These are phyloP conservation scores for Aplodontia rufa DNA, from an alignment of 2,113 vertebrate genomes.

Conservation along the genomic window DNA sequence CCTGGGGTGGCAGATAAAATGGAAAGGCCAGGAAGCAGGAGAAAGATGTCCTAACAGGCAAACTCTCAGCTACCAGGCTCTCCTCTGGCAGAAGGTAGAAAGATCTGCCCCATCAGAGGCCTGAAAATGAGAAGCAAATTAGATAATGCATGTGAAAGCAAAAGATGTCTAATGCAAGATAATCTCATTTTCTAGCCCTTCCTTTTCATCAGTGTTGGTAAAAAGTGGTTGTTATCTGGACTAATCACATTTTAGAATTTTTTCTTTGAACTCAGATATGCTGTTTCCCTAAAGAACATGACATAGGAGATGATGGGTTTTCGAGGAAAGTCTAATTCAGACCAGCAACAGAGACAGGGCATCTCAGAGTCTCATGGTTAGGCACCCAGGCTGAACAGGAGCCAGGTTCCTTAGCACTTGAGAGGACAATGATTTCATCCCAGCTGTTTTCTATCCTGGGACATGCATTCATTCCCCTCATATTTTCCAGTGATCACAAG, in stretches of 20 bases:
- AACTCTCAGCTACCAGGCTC: background rate
- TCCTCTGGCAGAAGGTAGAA: background rate
- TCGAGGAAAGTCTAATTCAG: background rate
- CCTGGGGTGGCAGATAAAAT: background rate
- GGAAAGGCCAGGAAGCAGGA: background rate
- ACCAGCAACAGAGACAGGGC: background rate
- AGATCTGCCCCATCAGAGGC: background rate
- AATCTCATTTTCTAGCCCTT: background rate
- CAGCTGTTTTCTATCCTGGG: background rate
- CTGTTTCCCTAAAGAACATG: background rate
- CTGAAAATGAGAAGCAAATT: background rate
- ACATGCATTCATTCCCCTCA: background rate
- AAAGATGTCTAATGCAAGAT: background rate
- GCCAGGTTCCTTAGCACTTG: background rate
- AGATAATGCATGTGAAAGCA: background rate
- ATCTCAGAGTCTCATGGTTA: background rate
- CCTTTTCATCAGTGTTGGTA: background rate
- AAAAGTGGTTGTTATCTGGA: background rate
- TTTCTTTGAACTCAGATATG: background rate
- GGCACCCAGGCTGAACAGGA: background rate
- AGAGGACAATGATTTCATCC: background rate
- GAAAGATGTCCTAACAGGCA: accelerated
- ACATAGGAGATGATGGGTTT: background rate
- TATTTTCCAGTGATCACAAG: background rate
- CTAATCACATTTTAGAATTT: background rate